Evolutionary conservation across 2,113 vertebrate species (phyloP).

Genomic region (Chamaetylas fuelleborni): DNA sequence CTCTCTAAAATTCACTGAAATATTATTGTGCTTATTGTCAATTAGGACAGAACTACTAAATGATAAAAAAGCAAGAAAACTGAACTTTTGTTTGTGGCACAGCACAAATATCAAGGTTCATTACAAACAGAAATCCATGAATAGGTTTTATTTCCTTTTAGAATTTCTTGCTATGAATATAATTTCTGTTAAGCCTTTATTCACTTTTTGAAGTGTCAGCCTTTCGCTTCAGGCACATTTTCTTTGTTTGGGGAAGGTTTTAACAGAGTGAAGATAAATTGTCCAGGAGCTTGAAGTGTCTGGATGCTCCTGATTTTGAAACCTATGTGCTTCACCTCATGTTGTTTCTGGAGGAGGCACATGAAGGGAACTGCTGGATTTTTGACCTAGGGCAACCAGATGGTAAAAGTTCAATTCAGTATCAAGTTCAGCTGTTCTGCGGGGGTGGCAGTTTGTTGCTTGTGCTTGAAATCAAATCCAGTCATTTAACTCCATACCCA

Average conservation of each 20-base stretch:
- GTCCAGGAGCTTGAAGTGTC: neutral
- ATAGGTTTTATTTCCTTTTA: neutral
- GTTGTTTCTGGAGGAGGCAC: neutral
- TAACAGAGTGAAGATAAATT: neutral
- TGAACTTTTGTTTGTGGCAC: neutral
- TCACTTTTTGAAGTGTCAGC: neutral
- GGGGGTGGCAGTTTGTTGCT: neutral
- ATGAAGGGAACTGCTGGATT: neutral
- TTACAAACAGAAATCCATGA: neutral
- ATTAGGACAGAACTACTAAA: neutral
- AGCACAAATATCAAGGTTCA: neutral
- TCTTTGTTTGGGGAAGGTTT: neutral
- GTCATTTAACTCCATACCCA: neutral
- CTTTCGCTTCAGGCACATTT: neutral
- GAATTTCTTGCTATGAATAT: neutral
- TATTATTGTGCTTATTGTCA: neutral
- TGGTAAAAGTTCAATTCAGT: conserved; percentile 10
- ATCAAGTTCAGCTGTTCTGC: neutral
- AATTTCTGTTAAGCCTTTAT: neutral
- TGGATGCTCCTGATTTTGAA: neutral
- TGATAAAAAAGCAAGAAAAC: neutral
- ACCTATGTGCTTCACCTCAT: neutral
- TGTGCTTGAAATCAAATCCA: neutral
- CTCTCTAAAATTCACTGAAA: neutral
- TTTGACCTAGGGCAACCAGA: neutral